These are phyloP conservation scores for Scomber japonicus DNA, from an alignment of 2,113 vertebrate species.

Conservation along the genomic window DNA sequence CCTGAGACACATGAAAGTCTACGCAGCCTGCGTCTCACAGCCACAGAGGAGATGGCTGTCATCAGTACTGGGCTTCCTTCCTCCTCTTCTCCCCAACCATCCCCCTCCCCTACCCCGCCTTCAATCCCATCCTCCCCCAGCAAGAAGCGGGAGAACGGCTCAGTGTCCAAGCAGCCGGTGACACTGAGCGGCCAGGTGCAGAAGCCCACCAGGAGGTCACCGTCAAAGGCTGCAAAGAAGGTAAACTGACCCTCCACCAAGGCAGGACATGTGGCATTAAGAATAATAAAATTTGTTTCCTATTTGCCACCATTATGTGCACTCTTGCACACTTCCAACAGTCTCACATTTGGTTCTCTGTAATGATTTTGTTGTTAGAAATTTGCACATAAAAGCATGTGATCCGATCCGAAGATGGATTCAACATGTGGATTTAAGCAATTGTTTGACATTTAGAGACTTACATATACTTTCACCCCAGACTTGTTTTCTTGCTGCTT, in stretches of 20 bases:
- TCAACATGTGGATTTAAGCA: too few species aligned
- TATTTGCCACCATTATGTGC: not conserved
- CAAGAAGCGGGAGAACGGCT: conserved; percentile 84
- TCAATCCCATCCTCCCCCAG: conserved; percentile 47
- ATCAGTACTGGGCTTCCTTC: conserved; percentile 56
- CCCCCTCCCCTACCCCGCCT: conserved; percentile 60
- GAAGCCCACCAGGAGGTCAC: conserved; percentile 85
- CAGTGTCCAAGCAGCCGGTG: conserved; percentile 85
- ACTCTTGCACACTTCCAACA: too few species aligned
- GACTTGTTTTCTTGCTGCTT: conserved; percentile 25
- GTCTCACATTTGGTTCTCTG: too few species aligned
- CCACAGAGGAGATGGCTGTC: conserved; percentile 91
- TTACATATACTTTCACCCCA: not conserved
- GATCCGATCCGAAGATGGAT: too few species aligned
- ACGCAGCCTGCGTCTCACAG: conserved; percentile 89
- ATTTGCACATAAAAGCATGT: too few species aligned
- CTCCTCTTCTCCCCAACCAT: conserved; percentile 8
- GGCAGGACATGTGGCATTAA: not conserved
- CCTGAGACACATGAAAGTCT: conserved; percentile 93
- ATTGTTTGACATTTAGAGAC: too few species aligned
- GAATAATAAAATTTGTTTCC: not conserved
- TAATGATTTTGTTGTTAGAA: too few species aligned
- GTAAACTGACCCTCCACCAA: conserved; percentile 73
- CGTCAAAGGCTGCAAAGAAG: conserved; percentile 88
- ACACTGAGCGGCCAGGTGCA: conserved; percentile 74